Percentiles rank a stretch among this genome's conserved stretches.
phyloP scores from a whole-genome alignment of 2,888 invertebrate species.

The Incurvaria masculella region DNA sequence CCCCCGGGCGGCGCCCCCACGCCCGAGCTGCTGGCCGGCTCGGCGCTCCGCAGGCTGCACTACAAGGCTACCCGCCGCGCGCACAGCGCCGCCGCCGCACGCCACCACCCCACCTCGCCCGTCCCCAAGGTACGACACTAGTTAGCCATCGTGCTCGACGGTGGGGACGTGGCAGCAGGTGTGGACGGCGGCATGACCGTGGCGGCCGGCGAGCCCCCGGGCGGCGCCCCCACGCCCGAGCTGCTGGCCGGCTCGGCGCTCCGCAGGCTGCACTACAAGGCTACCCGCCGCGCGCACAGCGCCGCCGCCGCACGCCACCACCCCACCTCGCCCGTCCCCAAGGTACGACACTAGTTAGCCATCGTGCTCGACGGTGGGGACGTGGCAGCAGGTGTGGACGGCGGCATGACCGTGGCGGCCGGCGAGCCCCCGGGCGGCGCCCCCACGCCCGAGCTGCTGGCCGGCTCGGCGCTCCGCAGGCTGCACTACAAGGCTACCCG shows the following conservation, averaged over 20 bases:
- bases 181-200: conserved; percentile 52
- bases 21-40: conserved; percentile 48
- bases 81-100: conserved; percentile 38
- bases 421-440: conserved; percentile 26
- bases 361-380: too few species aligned
- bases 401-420: conserved; percentile 46
- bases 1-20: conserved; percentile 16
- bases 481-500: conserved; percentile 66
- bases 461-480: conserved; percentile 57
- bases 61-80: conserved; percentile 61
- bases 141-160: too few species aligned
- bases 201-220: conserved; percentile 35
- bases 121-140: conserved; percentile 39
- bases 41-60: conserved; percentile 62
- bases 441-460: conserved; percentile 38
- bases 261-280: conserved; percentile 64
- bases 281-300: conserved; percentile 53
- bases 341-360: too few species aligned
- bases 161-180: too few species aligned
- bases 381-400: conserved; percentile 51
- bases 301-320: conserved; percentile 34
- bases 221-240: conserved; percentile 22
- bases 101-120: conserved; percentile 22
- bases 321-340: conserved; percentile 27
- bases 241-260: conserved; percentile 55